Conservation (phyloP, 2,113 vertebrate genomes). For the Salvelinus fontinalis region DNA sequence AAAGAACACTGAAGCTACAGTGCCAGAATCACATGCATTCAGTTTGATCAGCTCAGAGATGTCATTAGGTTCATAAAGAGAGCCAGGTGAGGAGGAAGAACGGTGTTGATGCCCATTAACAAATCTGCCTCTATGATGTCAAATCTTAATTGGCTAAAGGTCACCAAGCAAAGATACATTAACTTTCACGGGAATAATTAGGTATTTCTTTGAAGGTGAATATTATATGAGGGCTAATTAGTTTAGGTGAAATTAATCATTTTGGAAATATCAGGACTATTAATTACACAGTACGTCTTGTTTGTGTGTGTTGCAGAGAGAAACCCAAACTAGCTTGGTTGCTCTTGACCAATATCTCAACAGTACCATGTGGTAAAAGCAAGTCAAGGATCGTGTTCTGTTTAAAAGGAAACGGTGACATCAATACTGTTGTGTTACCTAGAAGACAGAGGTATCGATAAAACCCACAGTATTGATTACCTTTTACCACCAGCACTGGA, state of each 20-base stretch:
- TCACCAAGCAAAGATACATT: neutral
- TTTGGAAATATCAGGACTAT: neutral
- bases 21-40: no score
- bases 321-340: no score
- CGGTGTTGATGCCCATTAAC: neutral
- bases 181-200: neutral
- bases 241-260: neutral
- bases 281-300: neutral
- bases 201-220: neutral
- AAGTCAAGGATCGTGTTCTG: neutral
- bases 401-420: slow-evolving; percentile 3
- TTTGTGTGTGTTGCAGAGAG: neutral
- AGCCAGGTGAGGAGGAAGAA: neutral
- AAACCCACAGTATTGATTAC: slow-evolving; percentile 19
- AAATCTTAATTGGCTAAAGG: neutral
- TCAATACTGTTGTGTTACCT: slow-evolving; percentile 15
- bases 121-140: neutral
- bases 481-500: slow-evolving; percentile 4
- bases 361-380: neutral
- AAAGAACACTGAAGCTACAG: no score
- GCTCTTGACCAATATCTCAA: neutral
- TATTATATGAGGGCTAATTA: neutral
- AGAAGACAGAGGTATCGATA: slow-evolving; percentile 9
- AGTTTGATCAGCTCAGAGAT: no score
- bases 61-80: neutral